Conservation (phyloP, 2,888 invertebrate species). For the Xiphydria camelus region DNA sequence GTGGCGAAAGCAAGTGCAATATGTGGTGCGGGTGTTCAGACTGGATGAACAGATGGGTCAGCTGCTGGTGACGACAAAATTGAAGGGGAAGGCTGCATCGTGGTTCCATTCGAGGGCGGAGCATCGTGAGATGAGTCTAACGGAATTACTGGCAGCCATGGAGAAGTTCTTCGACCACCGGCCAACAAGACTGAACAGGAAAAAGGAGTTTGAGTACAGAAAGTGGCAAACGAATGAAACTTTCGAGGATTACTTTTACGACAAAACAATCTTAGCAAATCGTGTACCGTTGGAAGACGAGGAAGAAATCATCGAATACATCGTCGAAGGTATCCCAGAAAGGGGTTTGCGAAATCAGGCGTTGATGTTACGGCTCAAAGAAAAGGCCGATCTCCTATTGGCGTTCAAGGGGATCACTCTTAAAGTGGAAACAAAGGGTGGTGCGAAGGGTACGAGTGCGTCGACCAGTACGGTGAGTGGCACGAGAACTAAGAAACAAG, state of each 20-base stretch:
- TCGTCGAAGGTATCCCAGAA: slow-evolving; percentile 24
- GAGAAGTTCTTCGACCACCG: slow-evolving; percentile 16
- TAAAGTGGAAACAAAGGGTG: not conserved
- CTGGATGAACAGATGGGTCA: not conserved
- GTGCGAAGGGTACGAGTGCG: too few species aligned
- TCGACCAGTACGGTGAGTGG: too few species aligned
- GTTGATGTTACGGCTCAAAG: slow-evolving; percentile 11
- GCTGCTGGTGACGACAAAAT: slow-evolving; percentile 13
- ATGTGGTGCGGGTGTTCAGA: not conserved
- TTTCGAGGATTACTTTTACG: slow-evolving; percentile 21
- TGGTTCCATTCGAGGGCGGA: slow-evolving; percentile 24
- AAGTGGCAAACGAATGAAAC: slow-evolving; percentile 14
- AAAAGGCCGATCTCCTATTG: slow-evolving; percentile 9
- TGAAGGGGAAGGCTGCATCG: slow-evolving; percentile 17
- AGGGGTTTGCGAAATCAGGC: slow-evolving; percentile 17
- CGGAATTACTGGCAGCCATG: slow-evolving; percentile 15
- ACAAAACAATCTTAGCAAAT: slow-evolving; percentile 22
- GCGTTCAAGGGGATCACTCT: slow-evolving; percentile 20
- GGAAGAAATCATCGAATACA: slow-evolving; percentile 19
- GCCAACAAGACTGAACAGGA: slow-evolving; percentile 4
- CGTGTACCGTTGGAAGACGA: slow-evolving; percentile 16
- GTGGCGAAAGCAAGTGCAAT: not conserved
- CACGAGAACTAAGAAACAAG: too few species aligned
- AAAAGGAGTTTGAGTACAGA: slow-evolving; percentile 16
- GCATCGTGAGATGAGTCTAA: slow-evolving; percentile 8